These are phyloP conservation scores for Echinometra lucunter DNA, from an alignment of 53 echinoderm and acorn worm species.

Conservation along the genomic window DNA sequence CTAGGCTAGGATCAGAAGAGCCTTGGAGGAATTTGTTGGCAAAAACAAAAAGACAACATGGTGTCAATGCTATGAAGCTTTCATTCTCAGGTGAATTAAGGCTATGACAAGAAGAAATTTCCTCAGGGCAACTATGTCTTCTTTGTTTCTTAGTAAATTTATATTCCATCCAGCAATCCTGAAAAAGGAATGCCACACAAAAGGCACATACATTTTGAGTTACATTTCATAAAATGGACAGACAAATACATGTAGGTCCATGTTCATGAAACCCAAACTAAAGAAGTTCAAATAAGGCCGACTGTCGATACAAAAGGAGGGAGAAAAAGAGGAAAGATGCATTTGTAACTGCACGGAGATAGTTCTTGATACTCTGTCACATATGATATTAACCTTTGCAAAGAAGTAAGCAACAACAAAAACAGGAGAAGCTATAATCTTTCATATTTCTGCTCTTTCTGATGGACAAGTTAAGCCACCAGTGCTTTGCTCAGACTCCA, in stretches of 20 bases:
- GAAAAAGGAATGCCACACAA: background rate
- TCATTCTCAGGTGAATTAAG: background rate
- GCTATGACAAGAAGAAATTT: background rate
- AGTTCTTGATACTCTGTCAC: background rate
- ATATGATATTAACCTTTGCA: background rate
- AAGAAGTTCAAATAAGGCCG: background rate
- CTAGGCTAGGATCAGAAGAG: background rate
- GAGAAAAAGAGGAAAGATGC: background rate
- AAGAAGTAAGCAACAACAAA: background rate
- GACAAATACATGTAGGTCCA: background rate
- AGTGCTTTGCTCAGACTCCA: constrained; percentile 6
- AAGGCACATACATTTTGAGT: background rate
- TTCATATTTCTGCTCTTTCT: background rate
- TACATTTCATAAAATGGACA: background rate
- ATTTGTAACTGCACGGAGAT: no score
- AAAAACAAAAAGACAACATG: background rate
- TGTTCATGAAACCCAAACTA: background rate
- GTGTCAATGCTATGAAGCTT: background rate
- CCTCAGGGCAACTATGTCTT: background rate
- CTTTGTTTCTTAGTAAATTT: background rate
- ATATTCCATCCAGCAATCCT: background rate
- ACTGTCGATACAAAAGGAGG: background rate
- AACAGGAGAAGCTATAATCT: background rate
- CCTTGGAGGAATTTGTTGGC: background rate
- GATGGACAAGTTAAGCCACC: constrained; percentile 1